Base-by-base conservation (phyloP, 1,140 invertebrate genomes). In the Sitophilus oryzae region DNA sequence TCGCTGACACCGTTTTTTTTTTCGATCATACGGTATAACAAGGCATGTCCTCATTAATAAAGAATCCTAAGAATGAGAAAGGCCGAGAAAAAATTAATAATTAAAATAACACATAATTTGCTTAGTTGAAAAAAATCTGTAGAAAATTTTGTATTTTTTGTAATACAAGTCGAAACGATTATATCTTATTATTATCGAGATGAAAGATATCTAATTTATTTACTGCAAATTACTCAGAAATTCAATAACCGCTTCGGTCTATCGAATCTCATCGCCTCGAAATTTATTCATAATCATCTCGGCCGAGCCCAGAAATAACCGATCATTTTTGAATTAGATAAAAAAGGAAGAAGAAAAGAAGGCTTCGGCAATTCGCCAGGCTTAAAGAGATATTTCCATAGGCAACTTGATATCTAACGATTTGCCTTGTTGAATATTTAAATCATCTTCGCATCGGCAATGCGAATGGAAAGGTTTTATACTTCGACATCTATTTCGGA, bases 401-500 rank as follows among this genome's bases (percentile, higher is more conserved):
- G 51, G 51, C 38, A 37, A 45, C 16, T 53, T 53, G 51, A 53
- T 53, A 53, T 53, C 51, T 45, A 53, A 53, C 51, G 51, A 30
- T 45, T 45, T 22, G 15, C 42, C 42, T 45, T 30, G 41, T 53
- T 53, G 51, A 53, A 53, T 53, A 53, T 53, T 53, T 53, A 53
- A 45, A 53, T 45, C 22, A 53, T 53, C 51, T 53, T 53, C 51
- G 45, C 42, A 53, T 53, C 40, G 41, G 30, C 51, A 42, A 20
- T 37, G 51, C 51, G 51, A 45, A 53, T 53, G 51, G 51, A 45
- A 53, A 53, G 44, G 43, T 44, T 38, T 53, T 53, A 53, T 53
- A 52, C n/a, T n/a, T n/a, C n/a, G n/a, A n/a, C n/a, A n/a, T n/a
- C n/a, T n/a, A n/a, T n/a, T n/a, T n/a, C n/a, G n/a, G n/a, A n/a